These are phyloP conservation scores for Chalcis sispes DNA, from an alignment of 2,888 invertebrate species.

Conservation along the genomic window DNA sequence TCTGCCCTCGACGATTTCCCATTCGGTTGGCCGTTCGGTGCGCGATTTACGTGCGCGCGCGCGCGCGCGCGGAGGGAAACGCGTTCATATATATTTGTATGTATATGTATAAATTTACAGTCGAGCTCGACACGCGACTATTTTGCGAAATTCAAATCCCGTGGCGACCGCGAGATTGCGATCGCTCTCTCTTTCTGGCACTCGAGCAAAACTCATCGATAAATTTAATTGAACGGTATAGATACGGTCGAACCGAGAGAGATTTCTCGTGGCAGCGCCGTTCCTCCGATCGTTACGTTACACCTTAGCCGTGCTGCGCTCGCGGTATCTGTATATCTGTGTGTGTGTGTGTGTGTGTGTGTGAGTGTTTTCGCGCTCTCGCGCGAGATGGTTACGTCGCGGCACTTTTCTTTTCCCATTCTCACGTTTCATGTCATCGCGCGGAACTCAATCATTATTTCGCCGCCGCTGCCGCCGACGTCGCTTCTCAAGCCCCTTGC, in stretches of 20 bases:
- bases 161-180: conserved; percentile 16
- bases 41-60: too few relatives aligned
- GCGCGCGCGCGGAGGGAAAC: too few relatives aligned
- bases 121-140: not conserved
- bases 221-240: conserved; percentile 42
- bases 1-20: too few relatives aligned
- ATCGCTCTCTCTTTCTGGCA: conserved; percentile 2
- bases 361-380: not conserved
- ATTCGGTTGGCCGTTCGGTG: too few relatives aligned
- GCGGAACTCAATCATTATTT: conserved; percentile 43
- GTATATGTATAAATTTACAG: not conserved
- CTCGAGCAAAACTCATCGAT: conserved; percentile 38
- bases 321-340: too few relatives aligned
- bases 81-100: not conserved
- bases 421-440: conserved; percentile 38
- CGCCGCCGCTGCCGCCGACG: not conserved
- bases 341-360: not conserved
- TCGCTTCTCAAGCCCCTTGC: not conserved
- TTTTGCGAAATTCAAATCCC: conserved; percentile 37
- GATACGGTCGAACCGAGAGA: not conserved
- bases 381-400: not conserved
- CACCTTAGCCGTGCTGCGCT: too few relatives aligned
- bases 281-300: conserved; percentile 22
- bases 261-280: too few relatives aligned
- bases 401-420: conserved; percentile 10